Conservation (phyloP, 2,113 vertebrate genomes). For the Oryzias melastigma region DNA sequence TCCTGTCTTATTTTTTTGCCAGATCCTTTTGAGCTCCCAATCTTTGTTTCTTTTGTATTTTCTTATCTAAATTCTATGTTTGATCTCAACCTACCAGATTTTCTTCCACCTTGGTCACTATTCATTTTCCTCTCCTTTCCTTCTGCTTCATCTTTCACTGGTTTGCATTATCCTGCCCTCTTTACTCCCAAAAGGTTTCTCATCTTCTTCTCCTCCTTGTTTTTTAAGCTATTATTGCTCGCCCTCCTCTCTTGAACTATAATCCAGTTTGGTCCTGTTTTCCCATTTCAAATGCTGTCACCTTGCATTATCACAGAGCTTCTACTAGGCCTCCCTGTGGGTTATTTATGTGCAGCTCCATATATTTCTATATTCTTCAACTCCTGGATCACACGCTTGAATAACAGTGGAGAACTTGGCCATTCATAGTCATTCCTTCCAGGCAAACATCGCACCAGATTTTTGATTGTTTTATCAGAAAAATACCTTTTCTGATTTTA, state of each 20-base stretch:
- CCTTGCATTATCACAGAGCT: slow-evolving; percentile 58
- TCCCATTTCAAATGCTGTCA: slow-evolving; percentile 59
- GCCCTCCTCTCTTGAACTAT: slow-evolving; percentile 24
- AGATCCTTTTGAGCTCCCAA: not conserved
- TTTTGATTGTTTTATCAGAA: slow-evolving; percentile 27
- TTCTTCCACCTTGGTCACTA: not conserved
- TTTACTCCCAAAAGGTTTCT: slow-evolving; percentile 3
- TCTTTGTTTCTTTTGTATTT: not conserved
- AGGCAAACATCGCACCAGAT: slow-evolving; percentile 26
- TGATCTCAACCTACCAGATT: not conserved
- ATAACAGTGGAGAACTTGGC: slow-evolving; percentile 14
- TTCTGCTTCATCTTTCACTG: not conserved
- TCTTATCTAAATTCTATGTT: not conserved
- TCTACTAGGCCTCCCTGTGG: slow-evolving; percentile 31
- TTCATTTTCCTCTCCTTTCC: not conserved
- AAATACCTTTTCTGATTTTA: slow-evolving; percentile 34
- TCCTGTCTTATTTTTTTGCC: not conserved
- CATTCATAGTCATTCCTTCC: slow-evolving; percentile 43
- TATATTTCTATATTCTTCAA: slow-evolving; percentile 18
- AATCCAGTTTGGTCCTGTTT: slow-evolving; percentile 52
- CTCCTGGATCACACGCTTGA: slow-evolving; percentile 34
- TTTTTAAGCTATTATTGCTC: slow-evolving; percentile 33
- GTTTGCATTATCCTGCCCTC: slow-evolving; percentile 5
- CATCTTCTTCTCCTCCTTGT: slow-evolving; percentile 5
- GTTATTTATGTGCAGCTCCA: slow-evolving; percentile 43